These are phyloP conservation scores for Neoseiulus cucumeris DNA, from an alignment of 1,140 invertebrate species.

Conservation along the genomic window DNA sequence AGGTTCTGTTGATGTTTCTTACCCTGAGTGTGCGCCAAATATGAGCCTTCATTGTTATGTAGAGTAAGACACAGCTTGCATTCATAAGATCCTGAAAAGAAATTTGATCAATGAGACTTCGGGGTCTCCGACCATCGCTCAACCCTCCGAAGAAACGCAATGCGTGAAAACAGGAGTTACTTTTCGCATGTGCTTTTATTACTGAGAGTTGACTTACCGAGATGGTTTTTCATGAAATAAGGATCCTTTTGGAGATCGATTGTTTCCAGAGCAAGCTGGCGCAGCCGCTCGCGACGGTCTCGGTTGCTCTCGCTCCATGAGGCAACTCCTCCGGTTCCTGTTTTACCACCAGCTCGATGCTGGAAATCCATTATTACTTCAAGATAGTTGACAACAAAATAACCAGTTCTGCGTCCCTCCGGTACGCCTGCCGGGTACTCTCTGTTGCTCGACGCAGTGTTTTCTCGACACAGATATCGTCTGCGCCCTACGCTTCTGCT, in stretches of 20 bases:
- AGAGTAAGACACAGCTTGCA: constrained; percentile 96
- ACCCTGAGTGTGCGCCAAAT: constrained; percentile 98
- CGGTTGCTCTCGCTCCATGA: constrained; percentile 96
- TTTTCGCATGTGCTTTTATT: too few relatives aligned
- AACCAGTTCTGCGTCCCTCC: too few relatives aligned
- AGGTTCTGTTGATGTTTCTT: constrained; percentile 99
- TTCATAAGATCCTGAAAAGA: constrained; percentile 70
- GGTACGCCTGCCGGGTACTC: too few relatives aligned
- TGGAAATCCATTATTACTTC: constrained; percentile 66
- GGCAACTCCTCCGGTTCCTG: constrained; percentile 90
- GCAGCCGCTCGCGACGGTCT: constrained; percentile 78
- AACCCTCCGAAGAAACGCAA: neutral
- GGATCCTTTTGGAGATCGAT: constrained; percentile 98
- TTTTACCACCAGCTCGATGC: constrained; percentile 93
- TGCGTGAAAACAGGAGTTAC: too few relatives aligned
- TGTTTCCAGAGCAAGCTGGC: constrained; percentile 89
- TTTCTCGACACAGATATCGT: too few relatives aligned
- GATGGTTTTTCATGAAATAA: constrained; percentile 98
- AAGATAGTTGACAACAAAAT: too few relatives aligned
- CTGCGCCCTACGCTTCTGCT: too few relatives aligned
- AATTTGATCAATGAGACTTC: constrained; percentile 13
- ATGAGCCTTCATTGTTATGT: constrained; percentile 98
- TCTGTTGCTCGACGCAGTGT: too few relatives aligned
- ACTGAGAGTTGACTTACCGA: constrained; percentile 35
- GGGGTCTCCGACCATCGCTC: too few relatives aligned